Conservation (phyloP, 2,113 vertebrate species). For the Eupsittula cactorum region DNA sequence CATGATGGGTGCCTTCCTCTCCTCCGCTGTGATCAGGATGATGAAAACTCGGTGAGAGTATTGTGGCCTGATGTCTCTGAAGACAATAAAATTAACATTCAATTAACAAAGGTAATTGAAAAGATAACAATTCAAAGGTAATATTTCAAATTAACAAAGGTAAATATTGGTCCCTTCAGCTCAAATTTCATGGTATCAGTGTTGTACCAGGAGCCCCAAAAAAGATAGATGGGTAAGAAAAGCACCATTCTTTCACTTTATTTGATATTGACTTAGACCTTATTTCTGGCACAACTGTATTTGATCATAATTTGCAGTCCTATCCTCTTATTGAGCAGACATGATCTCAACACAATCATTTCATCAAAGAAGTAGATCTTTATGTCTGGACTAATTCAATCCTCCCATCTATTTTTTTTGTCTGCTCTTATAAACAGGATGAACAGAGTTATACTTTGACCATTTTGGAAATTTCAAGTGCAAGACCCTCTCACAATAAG, state of each 20-base stretch:
- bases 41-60: fast-evolving
- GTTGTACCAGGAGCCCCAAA: neutral
- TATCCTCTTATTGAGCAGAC: neutral
- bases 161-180: neutral
- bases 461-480: neutral
- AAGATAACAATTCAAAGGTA: neutral
- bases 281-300: neutral
- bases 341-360: neutral
- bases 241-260: fast-evolving
- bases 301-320: neutral
- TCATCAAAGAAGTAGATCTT: neutral
- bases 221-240: neutral
- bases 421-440: neutral
- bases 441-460: neutral
- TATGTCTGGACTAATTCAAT: neutral
- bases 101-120: neutral
- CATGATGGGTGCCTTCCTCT: neutral
- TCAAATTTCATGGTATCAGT: neutral
- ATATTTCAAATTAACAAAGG: neutral
- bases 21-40: neutral
- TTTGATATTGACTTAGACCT: neutral
- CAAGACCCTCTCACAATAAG: neutral
- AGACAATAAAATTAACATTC: neutral
- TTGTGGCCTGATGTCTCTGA: neutral
- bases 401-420: neutral